phyloP scores from a whole-genome alignment of 2,888 invertebrate species.

The Spialia ferax region DNA sequence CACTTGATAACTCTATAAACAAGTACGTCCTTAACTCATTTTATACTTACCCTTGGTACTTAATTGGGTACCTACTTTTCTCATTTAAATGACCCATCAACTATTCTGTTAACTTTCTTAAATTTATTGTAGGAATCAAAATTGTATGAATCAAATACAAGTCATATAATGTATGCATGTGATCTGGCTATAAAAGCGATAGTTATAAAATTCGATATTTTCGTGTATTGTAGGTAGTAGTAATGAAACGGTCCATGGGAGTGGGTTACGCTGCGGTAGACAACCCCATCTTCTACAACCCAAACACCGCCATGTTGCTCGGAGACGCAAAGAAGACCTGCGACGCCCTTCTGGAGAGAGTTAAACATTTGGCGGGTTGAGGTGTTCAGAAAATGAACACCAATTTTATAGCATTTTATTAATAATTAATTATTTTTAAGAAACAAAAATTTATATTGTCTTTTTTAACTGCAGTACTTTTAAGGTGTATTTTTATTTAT shows the following conservation, averaged over 20 bases:
- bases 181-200: too few relatives aligned
- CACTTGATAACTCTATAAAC: too few relatives aligned
- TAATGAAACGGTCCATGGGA: slow-evolving; percentile 96
- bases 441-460: background rate
- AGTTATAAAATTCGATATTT: slow-evolving; percentile 38
- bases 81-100: too few relatives aligned
- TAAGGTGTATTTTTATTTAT: background rate
- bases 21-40: too few relatives aligned
- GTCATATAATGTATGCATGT: background rate
- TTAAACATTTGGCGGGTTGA: slow-evolving; percentile 78
- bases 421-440: background rate
- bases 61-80: too few relatives aligned
- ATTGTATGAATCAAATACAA: background rate
- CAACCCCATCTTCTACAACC: slow-evolving; percentile 96
- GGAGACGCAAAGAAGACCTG: slow-evolving; percentile 97
- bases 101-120: too few relatives aligned
- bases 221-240: slow-evolving; percentile 88
- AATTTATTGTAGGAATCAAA: background rate
- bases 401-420: slow-evolving; percentile 23
- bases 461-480: background rate
- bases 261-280: slow-evolving; percentile 97
- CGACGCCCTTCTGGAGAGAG: slow-evolving; percentile 91
- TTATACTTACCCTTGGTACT: too few relatives aligned
- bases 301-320: slow-evolving; percentile 94
- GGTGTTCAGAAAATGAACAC: too few relatives aligned